Conservation (phyloP, 2,888 invertebrate species). For the Chaetoderma sp. region DNA sequence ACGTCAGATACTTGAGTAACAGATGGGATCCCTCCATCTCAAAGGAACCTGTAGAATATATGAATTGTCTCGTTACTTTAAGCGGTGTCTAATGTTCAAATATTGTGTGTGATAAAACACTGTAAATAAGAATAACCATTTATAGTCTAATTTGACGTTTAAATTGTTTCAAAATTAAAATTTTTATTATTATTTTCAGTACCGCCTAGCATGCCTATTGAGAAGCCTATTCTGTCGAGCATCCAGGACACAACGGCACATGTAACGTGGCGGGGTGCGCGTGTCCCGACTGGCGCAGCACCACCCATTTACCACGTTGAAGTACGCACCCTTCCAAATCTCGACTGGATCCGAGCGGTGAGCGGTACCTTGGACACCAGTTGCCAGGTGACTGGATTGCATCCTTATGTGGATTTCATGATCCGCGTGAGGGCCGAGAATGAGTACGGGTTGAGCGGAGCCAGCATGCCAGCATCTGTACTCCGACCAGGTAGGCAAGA, state of each 20-base stretch:
- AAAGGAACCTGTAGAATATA: too few relatives aligned
- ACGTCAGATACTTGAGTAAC: too few relatives aligned
- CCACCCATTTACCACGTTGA: constrained; percentile 56
- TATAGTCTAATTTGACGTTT: too few relatives aligned
- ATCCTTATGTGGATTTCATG: constrained; percentile 94
- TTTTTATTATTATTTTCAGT: constrained; percentile 42
- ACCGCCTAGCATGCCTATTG: constrained; percentile 62
- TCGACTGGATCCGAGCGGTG: constrained; percentile 36
- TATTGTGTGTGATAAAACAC: too few relatives aligned
- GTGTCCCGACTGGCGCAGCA: constrained; percentile 50
- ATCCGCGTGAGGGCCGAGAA: constrained; percentile 95
- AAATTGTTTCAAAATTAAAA: too few relatives aligned
- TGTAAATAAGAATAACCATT: too few relatives aligned
- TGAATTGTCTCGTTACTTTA: too few relatives aligned
- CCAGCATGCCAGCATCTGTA: constrained; percentile 64
- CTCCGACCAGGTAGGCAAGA: neutral
- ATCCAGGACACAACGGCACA: constrained; percentile 49
- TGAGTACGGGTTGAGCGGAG: constrained; percentile 94
- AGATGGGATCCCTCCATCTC: too few relatives aligned
- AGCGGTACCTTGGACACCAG: constrained; percentile 52
- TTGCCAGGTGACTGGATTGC: constrained; percentile 72
- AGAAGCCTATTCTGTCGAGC: constrained; percentile 57
- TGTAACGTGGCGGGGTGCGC: constrained; percentile 57
- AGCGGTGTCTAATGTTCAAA: too few relatives aligned
- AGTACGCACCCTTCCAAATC: constrained; percentile 22